Evolutionary conservation across 2,113 vertebrate species (phyloP).

Genomic region (Origma solitaria): DNA sequence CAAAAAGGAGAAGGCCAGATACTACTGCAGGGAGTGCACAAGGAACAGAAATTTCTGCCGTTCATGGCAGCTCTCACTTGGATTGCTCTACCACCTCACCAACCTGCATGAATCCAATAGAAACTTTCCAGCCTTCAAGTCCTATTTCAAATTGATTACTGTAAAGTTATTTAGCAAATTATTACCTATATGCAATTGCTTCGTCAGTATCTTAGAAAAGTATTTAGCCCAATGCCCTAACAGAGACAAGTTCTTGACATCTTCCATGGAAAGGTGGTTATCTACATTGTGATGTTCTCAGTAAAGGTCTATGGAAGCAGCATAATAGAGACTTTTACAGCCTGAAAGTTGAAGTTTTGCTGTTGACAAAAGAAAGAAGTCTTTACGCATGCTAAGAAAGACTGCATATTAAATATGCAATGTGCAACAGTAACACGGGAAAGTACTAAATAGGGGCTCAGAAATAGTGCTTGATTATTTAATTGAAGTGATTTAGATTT

Average conservation of each 20-base stretch:
- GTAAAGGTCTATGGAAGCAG: background rate
- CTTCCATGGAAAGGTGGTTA: background rate
- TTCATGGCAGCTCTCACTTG: background rate
- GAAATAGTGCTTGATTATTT: background rate
- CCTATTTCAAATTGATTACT: background rate
- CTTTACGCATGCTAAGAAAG: background rate
- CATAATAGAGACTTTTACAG: background rate
- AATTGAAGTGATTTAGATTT: background rate
- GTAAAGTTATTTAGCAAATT: background rate
- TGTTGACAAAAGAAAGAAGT: background rate
- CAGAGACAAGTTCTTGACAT: background rate
- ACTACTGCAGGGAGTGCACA: background rate
- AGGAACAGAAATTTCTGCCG: background rate
- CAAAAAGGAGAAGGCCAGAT: accelerated
- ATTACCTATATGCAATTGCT: background rate
- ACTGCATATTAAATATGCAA: background rate
- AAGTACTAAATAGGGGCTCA: background rate
- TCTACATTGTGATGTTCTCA: accelerated
- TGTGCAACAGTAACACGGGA: background rate
- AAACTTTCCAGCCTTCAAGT: background rate
- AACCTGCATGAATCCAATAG: background rate
- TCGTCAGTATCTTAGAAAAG: background rate
- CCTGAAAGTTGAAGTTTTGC: background rate
- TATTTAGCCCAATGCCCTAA: background rate
- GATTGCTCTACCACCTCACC: background rate